These are phyloP conservation scores for Argyra leucocephala DNA, from an alignment of 2,888 invertebrate species.

Conservation along the genomic window DNA sequence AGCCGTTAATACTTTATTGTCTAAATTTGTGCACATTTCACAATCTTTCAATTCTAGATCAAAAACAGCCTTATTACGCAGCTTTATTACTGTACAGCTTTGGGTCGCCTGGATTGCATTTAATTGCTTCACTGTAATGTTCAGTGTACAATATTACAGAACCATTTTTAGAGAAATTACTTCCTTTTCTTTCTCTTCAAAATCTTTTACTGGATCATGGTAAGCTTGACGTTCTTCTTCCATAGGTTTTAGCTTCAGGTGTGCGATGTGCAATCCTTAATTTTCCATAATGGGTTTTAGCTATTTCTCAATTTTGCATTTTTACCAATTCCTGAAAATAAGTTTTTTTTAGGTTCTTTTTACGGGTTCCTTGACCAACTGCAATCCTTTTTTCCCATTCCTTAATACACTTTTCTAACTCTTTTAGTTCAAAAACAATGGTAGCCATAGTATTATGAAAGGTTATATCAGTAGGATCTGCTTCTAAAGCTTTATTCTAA, in stretches of 20 bases:
- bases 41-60: conserved; percentile 93
- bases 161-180: conserved; percentile 86
- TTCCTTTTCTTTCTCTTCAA: conserved; percentile 89
- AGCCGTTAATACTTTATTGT: conserved; percentile 95
- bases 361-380: conserved; percentile 90
- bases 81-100: conserved; percentile 97
- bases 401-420: conserved; percentile 83
- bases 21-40: conserved; percentile 84
- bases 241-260: conserved; percentile 80
- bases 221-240: conserved; percentile 84
- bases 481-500: conserved; percentile 80
- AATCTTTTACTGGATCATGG: conserved; percentile 83
- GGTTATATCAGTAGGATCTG: conserved; percentile 87
- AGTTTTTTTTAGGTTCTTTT: conserved; percentile 94
- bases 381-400: conserved; percentile 90
- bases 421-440: conserved; percentile 90
- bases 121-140: conserved; percentile 93
- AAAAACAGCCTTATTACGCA: conserved; percentile 97
- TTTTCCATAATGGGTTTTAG: conserved; percentile 86
- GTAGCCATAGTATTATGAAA: conserved; percentile 93
- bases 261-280: conserved; percentile 95
- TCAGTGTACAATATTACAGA: conserved; percentile 91
- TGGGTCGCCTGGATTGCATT: conserved; percentile 91
- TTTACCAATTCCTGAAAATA: conserved; percentile 91
- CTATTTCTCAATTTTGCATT: conserved; percentile 73